phyloP scores from a whole-genome alignment of 2,113 vertebrate genomes.

The Empidonax traillii region DNA sequence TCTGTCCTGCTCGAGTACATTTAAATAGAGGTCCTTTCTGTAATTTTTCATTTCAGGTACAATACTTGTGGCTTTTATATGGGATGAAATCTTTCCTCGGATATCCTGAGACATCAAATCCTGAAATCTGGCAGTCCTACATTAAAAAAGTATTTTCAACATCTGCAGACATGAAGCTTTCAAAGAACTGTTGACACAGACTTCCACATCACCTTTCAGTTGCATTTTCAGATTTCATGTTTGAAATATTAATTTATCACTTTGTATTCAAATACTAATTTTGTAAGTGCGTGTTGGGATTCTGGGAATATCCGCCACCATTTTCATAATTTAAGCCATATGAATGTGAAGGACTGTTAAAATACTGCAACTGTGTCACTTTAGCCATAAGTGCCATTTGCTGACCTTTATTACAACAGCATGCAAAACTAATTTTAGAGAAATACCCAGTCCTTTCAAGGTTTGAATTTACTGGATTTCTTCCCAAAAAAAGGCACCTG shows the following conservation, averaged over 20 bases:
- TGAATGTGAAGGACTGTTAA: constrained; percentile 12
- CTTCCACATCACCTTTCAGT: neutral
- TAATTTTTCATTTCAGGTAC: constrained; percentile 47
- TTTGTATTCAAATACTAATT: neutral
- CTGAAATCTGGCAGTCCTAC: neutral
- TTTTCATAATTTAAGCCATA: neutral
- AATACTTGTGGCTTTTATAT: constrained; percentile 51
- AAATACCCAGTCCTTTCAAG: neutral
- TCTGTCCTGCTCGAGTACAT: neutral
- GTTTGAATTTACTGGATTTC: neutral
- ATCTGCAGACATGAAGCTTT: neutral
- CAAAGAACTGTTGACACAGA: neutral
- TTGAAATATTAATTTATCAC: neutral
- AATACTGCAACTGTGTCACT: constrained; percentile 1
- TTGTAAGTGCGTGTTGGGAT: neutral
- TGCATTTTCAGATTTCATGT: neutral
- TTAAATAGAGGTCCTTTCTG: neutral
- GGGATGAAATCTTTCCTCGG: constrained; percentile 49
- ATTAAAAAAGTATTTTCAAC: neutral
- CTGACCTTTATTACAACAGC: neutral
- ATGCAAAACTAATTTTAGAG: neutral
- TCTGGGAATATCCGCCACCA: neutral
- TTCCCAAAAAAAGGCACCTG: neutral
- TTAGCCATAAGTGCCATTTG: constrained; percentile 37
- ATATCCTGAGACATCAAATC: neutral